Base-by-base conservation (phyloP, 2,888 invertebrate genomes). In the Plagodis pulveraria region DNA sequence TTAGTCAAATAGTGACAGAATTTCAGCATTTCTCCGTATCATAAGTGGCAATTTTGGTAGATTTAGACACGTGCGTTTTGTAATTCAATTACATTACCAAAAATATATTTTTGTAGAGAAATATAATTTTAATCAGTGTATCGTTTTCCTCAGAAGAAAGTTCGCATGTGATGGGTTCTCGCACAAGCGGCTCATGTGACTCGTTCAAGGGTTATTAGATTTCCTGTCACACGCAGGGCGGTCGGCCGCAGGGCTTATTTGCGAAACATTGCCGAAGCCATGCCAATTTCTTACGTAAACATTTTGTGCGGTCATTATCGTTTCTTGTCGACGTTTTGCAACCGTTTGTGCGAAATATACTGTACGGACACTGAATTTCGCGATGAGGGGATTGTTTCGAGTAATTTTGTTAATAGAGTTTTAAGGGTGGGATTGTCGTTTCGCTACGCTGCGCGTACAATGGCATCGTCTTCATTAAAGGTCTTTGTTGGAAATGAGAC, bases 181-280 rank as follows among this genome's bases (percentile, higher is more conserved):
- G 40, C 10, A 10, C 10, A 6, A 40, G 11, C 12, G 50, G 56
- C 33, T 49, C 52, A 83, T 80, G 78, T 76, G 77, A 76, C 77
- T 83, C 82, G 81, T 84, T 83, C 78, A 77, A 77, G 84, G 84
- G 87, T 84, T 88, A 86, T 89, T 88, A 87, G 86, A 86, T 87
- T 88, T 88, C 87, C 83, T 83, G 89, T 89, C 89, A 89, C 86
- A 86, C 80, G 79, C 88, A 86, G 78, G 72, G 75, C 61, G 65
- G 71, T 72, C 84, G 77, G 74, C 82, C 86, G 76, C 81, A 80
- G 78, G 77, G 78, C 81, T 80, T 84, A 85, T 86, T 89, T 86
- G 86, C 83, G 83, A 87, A 89, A 87, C 86, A 87, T 86, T 77
- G 83, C 78, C 77, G 70, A 78, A 78, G 81, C 80, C 77, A 82